Conservation (phyloP, 1,140 invertebrate genomes). For the Drosophila erecta region DNA sequence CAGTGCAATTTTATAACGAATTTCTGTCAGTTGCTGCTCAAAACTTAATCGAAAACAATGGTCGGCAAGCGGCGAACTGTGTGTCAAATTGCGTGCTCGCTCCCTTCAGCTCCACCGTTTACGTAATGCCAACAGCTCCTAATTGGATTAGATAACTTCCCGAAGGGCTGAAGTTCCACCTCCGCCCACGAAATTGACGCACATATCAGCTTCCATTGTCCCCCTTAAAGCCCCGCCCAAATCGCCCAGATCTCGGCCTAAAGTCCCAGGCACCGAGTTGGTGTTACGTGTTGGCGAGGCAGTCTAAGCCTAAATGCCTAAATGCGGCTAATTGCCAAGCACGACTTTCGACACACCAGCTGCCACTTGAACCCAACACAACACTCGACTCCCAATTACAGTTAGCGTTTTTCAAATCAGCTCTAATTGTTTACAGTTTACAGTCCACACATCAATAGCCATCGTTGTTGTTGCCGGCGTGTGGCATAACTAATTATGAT, state of each 20-base stretch:
- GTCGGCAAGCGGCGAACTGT: constrained; percentile 40
- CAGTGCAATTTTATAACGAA: constrained; percentile 80
- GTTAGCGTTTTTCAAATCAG: constrained; percentile 65
- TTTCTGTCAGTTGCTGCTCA: constrained; percentile 79
- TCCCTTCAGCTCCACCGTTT: constrained; percentile 33
- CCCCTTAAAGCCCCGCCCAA: constrained; percentile 32
- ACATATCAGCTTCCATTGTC: constrained; percentile 45
- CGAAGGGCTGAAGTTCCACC: constrained; percentile 54
- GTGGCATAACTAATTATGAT: constrained; percentile 82
- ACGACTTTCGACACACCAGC: constrained; percentile 73
- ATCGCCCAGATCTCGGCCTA: constrained; percentile 53
- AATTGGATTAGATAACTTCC: constrained; percentile 81
- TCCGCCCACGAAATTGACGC: constrained; percentile 51
- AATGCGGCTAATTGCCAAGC: constrained; percentile 69
- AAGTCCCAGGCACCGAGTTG: constrained; percentile 50
- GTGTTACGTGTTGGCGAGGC: constrained; percentile 45
- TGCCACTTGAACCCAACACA: constrained; percentile 64
- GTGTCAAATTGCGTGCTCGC: constrained; percentile 35
- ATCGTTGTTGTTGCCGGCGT: constrained; percentile 53
- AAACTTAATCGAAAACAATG: constrained; percentile 76
- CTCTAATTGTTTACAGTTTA: constrained; percentile 78
- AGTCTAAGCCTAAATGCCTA: constrained; percentile 35
- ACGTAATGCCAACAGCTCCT: constrained; percentile 72
- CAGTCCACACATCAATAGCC: constrained; percentile 76
- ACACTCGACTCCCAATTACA: constrained; percentile 14